phyloP scores from a whole-genome alignment of 2,797 vertebrate species.

The Tapirus indicus region DNA sequence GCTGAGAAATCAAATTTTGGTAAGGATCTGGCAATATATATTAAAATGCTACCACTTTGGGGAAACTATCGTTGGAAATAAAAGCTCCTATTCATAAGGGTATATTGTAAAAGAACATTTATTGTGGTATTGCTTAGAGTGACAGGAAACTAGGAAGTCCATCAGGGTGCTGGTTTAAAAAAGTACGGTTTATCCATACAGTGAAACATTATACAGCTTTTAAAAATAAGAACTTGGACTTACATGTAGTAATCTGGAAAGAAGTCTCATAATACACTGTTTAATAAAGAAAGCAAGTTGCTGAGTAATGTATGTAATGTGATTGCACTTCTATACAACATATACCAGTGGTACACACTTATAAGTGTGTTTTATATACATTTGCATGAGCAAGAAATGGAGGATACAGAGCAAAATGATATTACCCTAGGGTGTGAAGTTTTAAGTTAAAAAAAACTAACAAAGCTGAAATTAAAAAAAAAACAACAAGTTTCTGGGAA shows the following conservation, averaged over 20 bases:
- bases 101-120: background rate
- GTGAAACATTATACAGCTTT: background rate
- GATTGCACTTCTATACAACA: background rate
- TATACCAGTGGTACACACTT: background rate
- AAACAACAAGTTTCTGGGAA: background rate
- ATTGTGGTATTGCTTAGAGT: background rate
- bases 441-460: background rate
- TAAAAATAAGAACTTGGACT: background rate
- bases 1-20: background rate
- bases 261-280: background rate
- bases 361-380: background rate
- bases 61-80: conserved; percentile 1
- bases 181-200: background rate
- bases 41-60: background rate
- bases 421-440: background rate
- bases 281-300: background rate
- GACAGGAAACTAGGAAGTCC: background rate
- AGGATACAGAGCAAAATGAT: background rate
- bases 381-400: background rate
- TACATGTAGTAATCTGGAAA: background rate
- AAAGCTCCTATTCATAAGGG: background rate
- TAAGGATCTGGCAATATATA: background rate
- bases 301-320: background rate
- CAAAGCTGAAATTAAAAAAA: background rate
- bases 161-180: background rate